phyloP scores from a whole-genome alignment of 1,140 invertebrate genomes.

The Dendrolimus punctatus region DNA sequence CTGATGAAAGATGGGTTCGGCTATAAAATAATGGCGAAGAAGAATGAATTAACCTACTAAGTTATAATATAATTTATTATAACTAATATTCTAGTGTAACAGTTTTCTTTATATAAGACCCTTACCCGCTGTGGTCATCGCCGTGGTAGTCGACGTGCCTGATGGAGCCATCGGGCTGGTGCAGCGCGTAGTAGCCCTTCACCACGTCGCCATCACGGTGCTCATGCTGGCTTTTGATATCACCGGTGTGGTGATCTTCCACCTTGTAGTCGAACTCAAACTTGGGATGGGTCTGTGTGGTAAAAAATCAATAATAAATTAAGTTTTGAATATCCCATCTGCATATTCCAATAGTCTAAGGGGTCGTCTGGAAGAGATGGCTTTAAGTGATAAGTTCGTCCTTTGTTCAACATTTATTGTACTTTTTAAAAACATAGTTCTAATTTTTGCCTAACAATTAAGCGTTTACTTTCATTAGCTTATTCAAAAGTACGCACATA shows the following conservation, averaged over 20 bases:
- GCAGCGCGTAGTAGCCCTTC: slow-evolving; percentile 56
- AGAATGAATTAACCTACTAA: too few species aligned
- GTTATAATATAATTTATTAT: too few species aligned
- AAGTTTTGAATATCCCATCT: neutral
- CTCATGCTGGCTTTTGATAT: slow-evolving; percentile 42
- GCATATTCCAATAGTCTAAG: neutral
- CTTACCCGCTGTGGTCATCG: slow-evolving; percentile 51
- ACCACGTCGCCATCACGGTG: slow-evolving; percentile 49
- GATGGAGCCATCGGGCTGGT: slow-evolving; percentile 57
- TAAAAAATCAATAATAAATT: neutral
- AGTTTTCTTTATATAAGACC: neutral
- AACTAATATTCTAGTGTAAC: too few species aligned
- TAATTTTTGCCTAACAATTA: neutral
- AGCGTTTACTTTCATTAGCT: neutral
- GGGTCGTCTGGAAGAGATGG: neutral
- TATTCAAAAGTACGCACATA: slow-evolving; percentile 4
- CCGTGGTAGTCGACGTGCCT: slow-evolving; percentile 48
- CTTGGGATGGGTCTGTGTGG: slow-evolving; percentile 29
- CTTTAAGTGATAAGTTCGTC: too few species aligned
- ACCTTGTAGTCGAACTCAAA: slow-evolving; percentile 64
- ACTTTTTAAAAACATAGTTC: neutral
- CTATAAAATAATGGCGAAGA: too few species aligned
- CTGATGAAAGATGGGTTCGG: too few species aligned
- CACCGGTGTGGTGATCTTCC: slow-evolving; percentile 34
- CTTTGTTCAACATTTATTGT: neutral